A percentile compares a stretch with the other conserved stretches of the same genome.
Conservation (phyloP, 64 coral and sea anemone species). For the Orbicella faveolata region DNA sequence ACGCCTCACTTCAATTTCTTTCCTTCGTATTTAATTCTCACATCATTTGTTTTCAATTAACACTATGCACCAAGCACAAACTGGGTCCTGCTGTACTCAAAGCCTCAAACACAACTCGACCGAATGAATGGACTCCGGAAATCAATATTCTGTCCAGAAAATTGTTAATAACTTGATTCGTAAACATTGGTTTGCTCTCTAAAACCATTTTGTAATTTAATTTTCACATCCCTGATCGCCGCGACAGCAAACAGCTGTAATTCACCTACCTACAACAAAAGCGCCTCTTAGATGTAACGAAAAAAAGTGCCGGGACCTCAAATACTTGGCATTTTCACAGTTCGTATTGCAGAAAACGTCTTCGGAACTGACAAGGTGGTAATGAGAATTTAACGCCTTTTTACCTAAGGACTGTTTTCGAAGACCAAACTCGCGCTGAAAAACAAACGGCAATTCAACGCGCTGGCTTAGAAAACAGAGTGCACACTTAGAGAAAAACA, state of each 20-base stretch:
- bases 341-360: neutral
- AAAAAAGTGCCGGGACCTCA: neutral
- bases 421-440: neutral
- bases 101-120: neutral
- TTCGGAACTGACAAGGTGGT: neutral
- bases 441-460: neutral
- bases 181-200: neutral
- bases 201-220: neutral
- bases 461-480: neutral
- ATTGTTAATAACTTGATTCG: neutral
- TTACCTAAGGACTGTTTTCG: neutral
- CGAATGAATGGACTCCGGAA: neutral
- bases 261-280: neutral
- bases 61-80: neutral
- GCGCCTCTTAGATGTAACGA: neutral
- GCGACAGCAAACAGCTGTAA: neutral
- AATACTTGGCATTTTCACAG: constrained; percentile 13
- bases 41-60: constrained; percentile 14
- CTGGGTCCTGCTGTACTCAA: neutral
- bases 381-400: neutral
- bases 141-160: neutral
- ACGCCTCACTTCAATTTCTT: constrained; percentile 3
- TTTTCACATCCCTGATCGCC: neutral
- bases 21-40: constrained; percentile 4
- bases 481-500: neutral